Evolutionary conservation across 2,888 invertebrate species (phyloP), one percentile per base, ranked within the genome.

Genomic region (Lysandra coridon): DNA sequence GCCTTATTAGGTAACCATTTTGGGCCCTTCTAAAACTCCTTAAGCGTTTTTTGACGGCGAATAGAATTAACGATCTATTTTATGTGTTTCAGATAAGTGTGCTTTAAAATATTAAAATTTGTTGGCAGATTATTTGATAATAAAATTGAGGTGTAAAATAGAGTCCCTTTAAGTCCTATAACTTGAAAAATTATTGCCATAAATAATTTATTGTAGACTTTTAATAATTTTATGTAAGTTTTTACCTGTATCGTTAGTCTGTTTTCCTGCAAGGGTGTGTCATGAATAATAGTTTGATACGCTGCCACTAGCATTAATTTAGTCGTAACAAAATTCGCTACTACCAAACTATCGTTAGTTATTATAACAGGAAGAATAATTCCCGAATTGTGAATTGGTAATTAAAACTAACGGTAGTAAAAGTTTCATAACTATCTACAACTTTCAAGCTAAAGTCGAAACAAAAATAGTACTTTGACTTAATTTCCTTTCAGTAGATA

Each of bases 1-100:
- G 87, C 86, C 85, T 88, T 88, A 89, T 89, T 91, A 90, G 90
- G 89, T 85, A 87, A 89, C 85, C 87, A 88, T 91, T 91, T 90
- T 87, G 85, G 84, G 85, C 85, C 84, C 84, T 85, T 82, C 80
- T 80, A 79, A 53, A 76, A 76, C 53, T 53, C 76, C 76, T 57
- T 76, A 76, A 76, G 53, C 76, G 53, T 76, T 76, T 76, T 76
- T 57, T 76, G 76, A 76, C 57, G 53, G 76, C 53, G 57, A 76
- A 53, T 76, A 53, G 53, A 76, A 76, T 76, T 76, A 76, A 76
- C 49, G 53, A 30, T 30, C 6, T 14, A 17, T 76, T 76, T 76
- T 76, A 76, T 76, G 53, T 76, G 57, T 44, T 76, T 14, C 49
- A 76, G 33, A 76, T 53, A 76, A 76, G 76, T 76, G 12, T 33